phyloP scores from a whole-genome alignment of 2,888 invertebrate genomes.

The Thereva unica region DNA sequence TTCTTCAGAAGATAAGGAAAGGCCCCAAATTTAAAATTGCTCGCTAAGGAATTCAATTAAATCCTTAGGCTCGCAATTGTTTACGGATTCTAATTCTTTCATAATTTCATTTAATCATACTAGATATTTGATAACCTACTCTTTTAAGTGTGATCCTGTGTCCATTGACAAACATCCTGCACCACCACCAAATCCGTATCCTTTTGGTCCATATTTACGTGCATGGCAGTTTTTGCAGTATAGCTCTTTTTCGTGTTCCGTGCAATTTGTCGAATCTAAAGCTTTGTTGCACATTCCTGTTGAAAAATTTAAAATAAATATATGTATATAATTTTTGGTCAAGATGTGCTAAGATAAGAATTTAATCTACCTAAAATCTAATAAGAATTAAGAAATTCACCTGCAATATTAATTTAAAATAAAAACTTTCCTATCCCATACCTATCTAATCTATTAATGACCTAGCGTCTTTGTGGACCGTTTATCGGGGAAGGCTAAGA shows the following conservation, averaged over 20 bases:
- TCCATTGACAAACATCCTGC: conserved; percentile 98
- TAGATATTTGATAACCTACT: conserved; percentile 66
- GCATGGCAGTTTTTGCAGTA: conserved; percentile 95
- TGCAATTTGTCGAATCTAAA: conserved; percentile 97
- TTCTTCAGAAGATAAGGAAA: conserved; percentile 48
- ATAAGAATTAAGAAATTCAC: too few species aligned
- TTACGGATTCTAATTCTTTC: not conserved
- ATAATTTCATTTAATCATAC: conserved; percentile 6
- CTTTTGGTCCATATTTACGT: conserved; percentile 97
- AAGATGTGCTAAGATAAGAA: too few species aligned
- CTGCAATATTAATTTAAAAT: too few species aligned
- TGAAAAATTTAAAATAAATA: not conserved
- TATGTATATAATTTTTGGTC: not conserved
- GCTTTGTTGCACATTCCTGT: conserved; percentile 94
- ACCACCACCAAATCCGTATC: conserved; percentile 97
- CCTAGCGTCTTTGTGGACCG: too few species aligned
- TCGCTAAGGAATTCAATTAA: not conserved
- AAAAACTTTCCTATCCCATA: too few species aligned
- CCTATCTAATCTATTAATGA: too few species aligned
- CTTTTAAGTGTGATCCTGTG: conserved; percentile 85
- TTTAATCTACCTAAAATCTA: too few species aligned
- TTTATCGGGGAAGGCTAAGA: too few species aligned
- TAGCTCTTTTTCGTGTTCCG: conserved; percentile 95
- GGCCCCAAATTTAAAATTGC: conserved; percentile 49
- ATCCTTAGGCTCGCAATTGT: not conserved